phyloP scores from a whole-genome alignment of 2,797 vertebrate species.

The Falco biarmicus region DNA sequence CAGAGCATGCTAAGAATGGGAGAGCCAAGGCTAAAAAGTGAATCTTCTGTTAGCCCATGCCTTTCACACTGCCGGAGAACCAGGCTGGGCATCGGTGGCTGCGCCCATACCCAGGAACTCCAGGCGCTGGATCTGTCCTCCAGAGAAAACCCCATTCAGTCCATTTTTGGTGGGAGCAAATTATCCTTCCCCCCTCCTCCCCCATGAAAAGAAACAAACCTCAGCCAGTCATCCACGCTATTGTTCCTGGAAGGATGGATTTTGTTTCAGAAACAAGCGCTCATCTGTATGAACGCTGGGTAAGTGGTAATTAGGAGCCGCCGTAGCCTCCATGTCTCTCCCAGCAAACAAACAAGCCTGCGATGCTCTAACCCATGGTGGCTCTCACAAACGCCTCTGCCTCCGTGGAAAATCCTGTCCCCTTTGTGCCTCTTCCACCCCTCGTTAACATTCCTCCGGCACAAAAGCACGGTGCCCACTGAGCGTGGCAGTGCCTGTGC shows the following conservation, averaged over 20 bases:
- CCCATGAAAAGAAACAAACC: background rate
- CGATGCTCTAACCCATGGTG: background rate
- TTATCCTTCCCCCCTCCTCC: background rate
- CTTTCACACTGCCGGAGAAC: background rate
- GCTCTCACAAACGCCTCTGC: background rate
- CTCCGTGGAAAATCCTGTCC: background rate
- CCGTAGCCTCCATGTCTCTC: background rate
- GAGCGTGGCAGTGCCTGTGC: background rate
- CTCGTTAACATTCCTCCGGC: background rate
- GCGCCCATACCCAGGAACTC: background rate
- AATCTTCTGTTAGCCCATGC: background rate
- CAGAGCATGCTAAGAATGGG: background rate
- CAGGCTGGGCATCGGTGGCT: background rate
- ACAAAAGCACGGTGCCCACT: rapidly evolving
- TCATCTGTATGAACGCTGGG: background rate
- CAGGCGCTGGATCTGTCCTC: background rate
- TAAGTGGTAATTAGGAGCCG: background rate
- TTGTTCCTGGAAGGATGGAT: background rate
- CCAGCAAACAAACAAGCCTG: background rate
- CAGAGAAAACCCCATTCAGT: background rate
- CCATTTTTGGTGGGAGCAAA: background rate
- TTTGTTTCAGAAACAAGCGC: background rate
- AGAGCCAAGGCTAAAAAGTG: background rate
- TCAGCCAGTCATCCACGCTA: background rate
- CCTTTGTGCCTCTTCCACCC: background rate